Evolutionary conservation across 2,113 vertebrate species (phyloP).

Genomic region (Syngnathus typhle): DNA sequence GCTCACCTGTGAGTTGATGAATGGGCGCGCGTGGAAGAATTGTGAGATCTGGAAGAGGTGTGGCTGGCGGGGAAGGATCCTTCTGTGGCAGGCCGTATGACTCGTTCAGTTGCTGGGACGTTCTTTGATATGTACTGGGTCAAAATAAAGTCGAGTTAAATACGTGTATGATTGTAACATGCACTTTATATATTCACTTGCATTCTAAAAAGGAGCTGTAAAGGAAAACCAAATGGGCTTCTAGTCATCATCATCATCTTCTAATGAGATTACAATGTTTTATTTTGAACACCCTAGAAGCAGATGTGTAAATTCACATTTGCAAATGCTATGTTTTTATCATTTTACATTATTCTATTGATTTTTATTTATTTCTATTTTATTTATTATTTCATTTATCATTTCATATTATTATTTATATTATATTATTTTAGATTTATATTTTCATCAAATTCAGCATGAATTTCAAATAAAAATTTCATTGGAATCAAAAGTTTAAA

Average conservation of each 20-base stretch:
- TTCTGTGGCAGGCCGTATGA: conserved; percentile 85
- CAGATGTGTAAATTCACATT: not conserved
- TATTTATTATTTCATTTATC: no score
- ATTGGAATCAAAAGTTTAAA: no score
- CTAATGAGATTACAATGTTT: not conserved
- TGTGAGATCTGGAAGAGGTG: conserved; percentile 92
- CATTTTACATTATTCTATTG: no score
- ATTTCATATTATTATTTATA: no score
- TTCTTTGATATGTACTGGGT: conserved; percentile 95
- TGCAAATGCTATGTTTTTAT: not conserved
- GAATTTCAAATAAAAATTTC: not conserved
- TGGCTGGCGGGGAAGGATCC: conserved; percentile 90
- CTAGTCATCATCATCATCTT: no score
- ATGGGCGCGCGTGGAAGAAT: conserved; percentile 88
- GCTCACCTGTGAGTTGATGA: conserved; percentile 89
- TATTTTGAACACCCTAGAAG: not conserved
- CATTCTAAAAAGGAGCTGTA: not conserved
- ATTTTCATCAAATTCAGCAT: not conserved
- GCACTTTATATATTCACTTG: no score
- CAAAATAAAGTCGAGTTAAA: not conserved
- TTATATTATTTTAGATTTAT: no score
- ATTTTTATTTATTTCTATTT: no score
- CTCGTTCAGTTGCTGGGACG: conserved; percentile 84
- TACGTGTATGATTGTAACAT: no score
- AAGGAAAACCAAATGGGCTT: not conserved